Base-by-base conservation (phyloP, 2,888 invertebrate species). In the Trachelus stipa region DNA sequence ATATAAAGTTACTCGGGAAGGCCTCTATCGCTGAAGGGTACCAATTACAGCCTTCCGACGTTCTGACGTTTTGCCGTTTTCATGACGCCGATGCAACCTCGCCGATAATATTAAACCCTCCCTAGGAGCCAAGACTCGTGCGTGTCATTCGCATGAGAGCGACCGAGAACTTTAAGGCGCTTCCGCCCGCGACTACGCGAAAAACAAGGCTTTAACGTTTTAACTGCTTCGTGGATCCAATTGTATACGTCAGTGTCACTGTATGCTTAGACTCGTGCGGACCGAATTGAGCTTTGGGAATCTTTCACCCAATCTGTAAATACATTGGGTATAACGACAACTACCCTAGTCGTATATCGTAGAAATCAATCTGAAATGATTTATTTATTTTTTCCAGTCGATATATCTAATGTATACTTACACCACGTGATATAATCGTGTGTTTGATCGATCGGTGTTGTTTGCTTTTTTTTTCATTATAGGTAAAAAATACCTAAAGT, bases 1-100 rank as follows among this genome's bases (percentile, higher is more conserved):
- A 82, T 84, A 84, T 83, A 23, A 56, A 56, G 56, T 56, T 56
- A 56, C 23, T 9, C 56, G 56, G 2, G 23, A 1, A 23, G 56
- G 56, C 23, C 56, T 56, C 56, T 56, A 56, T 56, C 56, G 56
- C 56, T 56, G 23, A 56, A 56, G 23, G 56, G 56, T 84, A 84
- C 81, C 81, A 81, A 75, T 79, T 79, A 11, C 81, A 76, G 78
- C 80, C 79, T 80, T 76, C 79, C 78, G 77, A 73, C 73, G 76
- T 68, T 35, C 69, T 34, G 23, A 40, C 40, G 23, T 69, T 35
- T 37, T 40, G 12, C 34, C 40, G 12, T 69, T 56, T 56, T 56
- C 56, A 56, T 23, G 56, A 23, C 68, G 40, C 40, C 34, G 71
- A 68, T 80, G 79, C 80, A 76, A 81, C 80, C 76, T 73, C 73